Conservation (phyloP, 2,113 vertebrate species). For the Platysternon megacephalum region DNA sequence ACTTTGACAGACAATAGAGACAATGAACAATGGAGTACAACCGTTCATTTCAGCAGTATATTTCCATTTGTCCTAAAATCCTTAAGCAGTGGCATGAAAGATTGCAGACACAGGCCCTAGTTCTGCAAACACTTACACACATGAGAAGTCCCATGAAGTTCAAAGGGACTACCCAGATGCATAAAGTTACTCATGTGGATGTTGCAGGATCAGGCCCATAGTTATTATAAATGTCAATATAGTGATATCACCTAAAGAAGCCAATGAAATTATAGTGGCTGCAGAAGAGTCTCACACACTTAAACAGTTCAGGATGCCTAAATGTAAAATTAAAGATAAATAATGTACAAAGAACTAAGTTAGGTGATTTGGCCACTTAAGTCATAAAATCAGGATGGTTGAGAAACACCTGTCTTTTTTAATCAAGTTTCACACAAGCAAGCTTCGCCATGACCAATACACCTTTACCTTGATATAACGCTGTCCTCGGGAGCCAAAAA, state of each 20-base stretch:
- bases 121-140: slow-evolving; percentile 26
- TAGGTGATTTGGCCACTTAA: neutral
- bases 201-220: slow-evolving; percentile 2
- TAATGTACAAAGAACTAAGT: neutral
- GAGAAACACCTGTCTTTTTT: neutral
- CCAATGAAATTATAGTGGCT: neutral
- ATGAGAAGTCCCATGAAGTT: slow-evolving; percentile 1
- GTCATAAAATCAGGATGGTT: neutral
- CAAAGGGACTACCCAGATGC: neutral
- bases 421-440: neutral
- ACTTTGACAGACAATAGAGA: slow-evolving; percentile 24
- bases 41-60: slow-evolving; percentile 5
- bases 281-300: neutral
- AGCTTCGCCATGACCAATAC: neutral
- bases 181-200: slow-evolving; percentile 1
- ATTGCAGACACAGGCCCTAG: neutral
- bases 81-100: slow-evolving; percentile 22
- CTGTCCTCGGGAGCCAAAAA: too few species aligned
- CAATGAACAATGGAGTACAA: slow-evolving; percentile 1
- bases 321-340: neutral
- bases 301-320: neutral
- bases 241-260: neutral
- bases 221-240: slow-evolving; percentile 18
- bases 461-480: too few species aligned
- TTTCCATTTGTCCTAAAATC: slow-evolving; percentile 35